These are phyloP conservation scores for Cuculus canorus DNA, from an alignment of 2,797 vertebrate genomes.

Conservation along the genomic window DNA sequence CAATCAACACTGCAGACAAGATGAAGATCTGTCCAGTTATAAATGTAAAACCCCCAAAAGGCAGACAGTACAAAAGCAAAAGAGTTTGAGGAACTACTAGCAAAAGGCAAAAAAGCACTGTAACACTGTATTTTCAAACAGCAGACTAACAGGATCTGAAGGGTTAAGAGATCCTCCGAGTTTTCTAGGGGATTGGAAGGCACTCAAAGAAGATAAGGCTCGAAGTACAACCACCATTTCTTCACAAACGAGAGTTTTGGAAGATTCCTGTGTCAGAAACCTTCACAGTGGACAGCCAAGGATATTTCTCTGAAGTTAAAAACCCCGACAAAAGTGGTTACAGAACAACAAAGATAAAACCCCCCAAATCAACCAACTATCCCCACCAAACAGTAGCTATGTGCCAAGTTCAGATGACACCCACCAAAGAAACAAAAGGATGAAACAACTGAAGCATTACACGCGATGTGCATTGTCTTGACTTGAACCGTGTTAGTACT, in stretches of 20 bases:
- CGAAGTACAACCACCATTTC: background rate
- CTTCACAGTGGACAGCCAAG: background rate
- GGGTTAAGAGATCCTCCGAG: background rate
- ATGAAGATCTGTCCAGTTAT: background rate
- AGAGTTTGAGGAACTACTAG: background rate
- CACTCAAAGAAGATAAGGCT: background rate
- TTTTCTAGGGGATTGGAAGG: background rate
- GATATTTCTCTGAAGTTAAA: background rate
- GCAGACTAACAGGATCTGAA: background rate
- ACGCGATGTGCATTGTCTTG: background rate
- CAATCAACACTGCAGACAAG: background rate
- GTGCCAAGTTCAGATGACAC: background rate
- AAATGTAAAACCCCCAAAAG: background rate
- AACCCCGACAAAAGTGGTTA: background rate
- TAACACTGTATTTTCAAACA: background rate
- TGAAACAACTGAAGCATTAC: background rate
- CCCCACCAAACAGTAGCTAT: background rate
- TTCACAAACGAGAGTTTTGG: background rate
- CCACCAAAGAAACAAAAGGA: background rate
- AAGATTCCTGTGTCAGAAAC: background rate
- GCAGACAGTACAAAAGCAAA: background rate
- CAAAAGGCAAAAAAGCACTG: background rate
- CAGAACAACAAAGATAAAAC: fast-evolving
- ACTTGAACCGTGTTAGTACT: background rate
- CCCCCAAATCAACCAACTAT: background rate